phyloP scores from a whole-genome alignment of 2,113 vertebrate genomes.

The Nothocercus julius region DNA sequence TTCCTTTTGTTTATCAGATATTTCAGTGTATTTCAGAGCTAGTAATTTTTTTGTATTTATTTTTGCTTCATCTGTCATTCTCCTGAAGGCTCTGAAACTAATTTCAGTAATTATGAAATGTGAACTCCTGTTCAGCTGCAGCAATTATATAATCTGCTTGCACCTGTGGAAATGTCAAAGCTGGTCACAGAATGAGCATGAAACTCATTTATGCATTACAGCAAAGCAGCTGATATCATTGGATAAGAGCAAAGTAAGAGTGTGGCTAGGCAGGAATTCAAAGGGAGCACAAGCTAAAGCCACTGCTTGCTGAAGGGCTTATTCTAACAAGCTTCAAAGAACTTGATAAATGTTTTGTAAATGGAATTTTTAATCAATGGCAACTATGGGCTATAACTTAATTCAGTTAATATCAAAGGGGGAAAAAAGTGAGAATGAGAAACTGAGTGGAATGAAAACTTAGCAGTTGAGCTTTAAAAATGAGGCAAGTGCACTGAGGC shows the following conservation, averaged over 20 bases:
- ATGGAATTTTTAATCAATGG: background rate
- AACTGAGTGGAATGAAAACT: background rate
- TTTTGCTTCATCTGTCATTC: conserved; percentile 6
- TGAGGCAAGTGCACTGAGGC: background rate
- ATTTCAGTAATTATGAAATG: conserved; percentile 1
- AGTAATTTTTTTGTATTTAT: background rate
- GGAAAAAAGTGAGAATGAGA: background rate
- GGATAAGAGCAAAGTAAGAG: background rate
- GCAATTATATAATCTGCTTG: background rate
- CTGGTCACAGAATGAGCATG: background rate
- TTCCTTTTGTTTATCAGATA: background rate
- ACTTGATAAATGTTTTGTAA: background rate
- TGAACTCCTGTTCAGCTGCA: background rate
- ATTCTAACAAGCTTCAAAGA: background rate
- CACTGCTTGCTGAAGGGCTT: background rate
- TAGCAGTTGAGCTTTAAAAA: background rate
- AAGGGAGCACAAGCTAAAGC: background rate
- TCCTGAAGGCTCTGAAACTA: conserved; percentile 4
- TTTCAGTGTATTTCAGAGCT: background rate
- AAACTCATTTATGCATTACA: background rate
- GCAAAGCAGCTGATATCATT: background rate
- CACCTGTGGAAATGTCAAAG: background rate
- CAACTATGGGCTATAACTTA: background rate
- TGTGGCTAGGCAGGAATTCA: background rate
- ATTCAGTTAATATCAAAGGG: background rate